A percentile compares a stretch with the other conserved stretches of the same genome.
Conservation (phyloP, 2,113 vertebrate species). For the Dendrocopos noguchii region DNA sequence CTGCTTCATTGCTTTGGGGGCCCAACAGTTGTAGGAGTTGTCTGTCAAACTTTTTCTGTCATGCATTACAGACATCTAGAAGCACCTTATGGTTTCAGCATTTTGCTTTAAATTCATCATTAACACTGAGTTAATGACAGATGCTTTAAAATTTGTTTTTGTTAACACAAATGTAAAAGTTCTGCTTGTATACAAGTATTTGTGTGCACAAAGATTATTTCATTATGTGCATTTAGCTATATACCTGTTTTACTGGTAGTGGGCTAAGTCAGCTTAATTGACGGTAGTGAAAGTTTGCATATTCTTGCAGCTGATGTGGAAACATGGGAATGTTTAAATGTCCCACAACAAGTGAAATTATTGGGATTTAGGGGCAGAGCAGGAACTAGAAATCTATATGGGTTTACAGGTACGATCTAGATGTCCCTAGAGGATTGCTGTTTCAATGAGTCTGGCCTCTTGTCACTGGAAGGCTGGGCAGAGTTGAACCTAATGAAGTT, state of each 20-base stretch:
- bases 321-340: neutral
- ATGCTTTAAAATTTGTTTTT: neutral
- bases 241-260: slow-evolving; percentile 64
- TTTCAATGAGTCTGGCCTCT: neutral
- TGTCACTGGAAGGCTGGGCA: neutral
- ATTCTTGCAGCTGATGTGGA: neutral
- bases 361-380: neutral
- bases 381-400: neutral
- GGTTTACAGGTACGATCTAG: neutral
- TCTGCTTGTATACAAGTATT: neutral
- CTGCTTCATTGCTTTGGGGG: slow-evolving; percentile 17
- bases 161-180: neutral
- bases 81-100: slow-evolving; percentile 12
- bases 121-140: neutral
- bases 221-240: slow-evolving; percentile 38
- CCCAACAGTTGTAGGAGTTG: neutral
- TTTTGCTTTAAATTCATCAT: neutral
- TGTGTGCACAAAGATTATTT: neutral
- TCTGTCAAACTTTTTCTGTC: neutral
- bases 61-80: neutral
- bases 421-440: neutral
- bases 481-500: too few species aligned
- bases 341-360: neutral
- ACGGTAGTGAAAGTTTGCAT: neutral
- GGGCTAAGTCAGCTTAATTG: neutral